These are phyloP conservation scores for Archips xylosteana DNA, from an alignment of 2,888 invertebrate species.

Conservation along the genomic window DNA sequence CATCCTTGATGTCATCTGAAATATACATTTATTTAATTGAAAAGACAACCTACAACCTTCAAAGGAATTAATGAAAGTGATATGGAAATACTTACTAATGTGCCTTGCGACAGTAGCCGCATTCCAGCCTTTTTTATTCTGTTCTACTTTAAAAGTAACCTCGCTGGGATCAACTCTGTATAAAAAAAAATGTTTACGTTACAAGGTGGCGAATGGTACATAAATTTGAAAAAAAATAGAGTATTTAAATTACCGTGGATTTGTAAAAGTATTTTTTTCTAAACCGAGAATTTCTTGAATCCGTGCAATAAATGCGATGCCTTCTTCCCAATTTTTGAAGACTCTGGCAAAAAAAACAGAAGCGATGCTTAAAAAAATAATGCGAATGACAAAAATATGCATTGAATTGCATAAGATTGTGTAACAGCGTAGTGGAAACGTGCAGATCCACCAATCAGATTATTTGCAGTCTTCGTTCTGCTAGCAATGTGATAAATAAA, in stretches of 20 bases:
- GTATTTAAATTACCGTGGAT: slow-evolving; percentile 86
- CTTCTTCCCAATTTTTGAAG: slow-evolving; percentile 88
- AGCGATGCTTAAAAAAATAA: not conserved
- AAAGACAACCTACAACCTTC: not conserved
- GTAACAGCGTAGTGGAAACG: no score
- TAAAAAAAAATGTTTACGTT: slow-evolving; percentile 48
- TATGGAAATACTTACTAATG: slow-evolving; percentile 83
- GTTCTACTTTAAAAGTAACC: slow-evolving; percentile 91
- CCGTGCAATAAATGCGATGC: slow-evolving; percentile 89
- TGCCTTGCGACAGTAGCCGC: slow-evolving; percentile 88
- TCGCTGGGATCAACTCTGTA: slow-evolving; percentile 90
- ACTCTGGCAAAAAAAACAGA: slow-evolving; percentile 56
- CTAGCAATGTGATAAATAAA: no score
- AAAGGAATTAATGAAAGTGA: not conserved
- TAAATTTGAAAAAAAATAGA: not conserved
- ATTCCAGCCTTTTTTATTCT: slow-evolving; percentile 87
- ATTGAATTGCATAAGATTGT: not conserved
- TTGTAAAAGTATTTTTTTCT: slow-evolving; percentile 86
- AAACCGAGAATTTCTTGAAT: slow-evolving; percentile 89
- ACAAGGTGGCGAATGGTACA: not conserved
- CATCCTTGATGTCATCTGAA: slow-evolving; percentile 86
- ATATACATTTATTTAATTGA: slow-evolving; percentile 37
- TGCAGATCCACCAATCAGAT: no score
- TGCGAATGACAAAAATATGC: slow-evolving; percentile 20
- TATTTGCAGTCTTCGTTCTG: no score